A percentile compares a stretch with the other conserved stretches of the same genome.
Evolutionary conservation across 2,113 vertebrate genomes (phyloP).

Genomic region (Thermophis baileyi): DNA sequence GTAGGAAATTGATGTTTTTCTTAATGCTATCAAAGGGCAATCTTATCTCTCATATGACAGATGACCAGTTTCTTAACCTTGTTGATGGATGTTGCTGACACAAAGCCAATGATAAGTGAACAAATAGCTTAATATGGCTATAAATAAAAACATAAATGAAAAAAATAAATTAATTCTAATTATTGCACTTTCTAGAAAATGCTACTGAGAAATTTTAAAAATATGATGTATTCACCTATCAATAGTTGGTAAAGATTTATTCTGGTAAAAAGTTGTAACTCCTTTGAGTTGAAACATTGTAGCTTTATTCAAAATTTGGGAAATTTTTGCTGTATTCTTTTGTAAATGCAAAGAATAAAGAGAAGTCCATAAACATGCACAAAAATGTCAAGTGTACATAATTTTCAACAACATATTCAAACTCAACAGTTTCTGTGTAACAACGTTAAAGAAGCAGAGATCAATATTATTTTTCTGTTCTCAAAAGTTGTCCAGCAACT

Average conservation of each 20-base stretch:
- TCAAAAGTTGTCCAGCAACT: neutral
- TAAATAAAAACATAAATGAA: neutral
- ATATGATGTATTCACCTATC: neutral
- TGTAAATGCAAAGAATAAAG: neutral
- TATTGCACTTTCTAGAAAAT: neutral
- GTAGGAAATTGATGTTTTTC: neutral
- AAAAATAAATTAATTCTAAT: neutral
- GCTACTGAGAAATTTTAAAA: neutral
- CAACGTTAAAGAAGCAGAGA: neutral
- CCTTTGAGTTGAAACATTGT: neutral
- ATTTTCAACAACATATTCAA: neutral
- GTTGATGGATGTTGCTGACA: neutral
- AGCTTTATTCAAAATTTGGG: neutral
- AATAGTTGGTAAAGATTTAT: neutral
- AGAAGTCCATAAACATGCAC: neutral
- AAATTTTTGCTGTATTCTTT: neutral
- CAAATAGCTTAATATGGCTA: neutral
- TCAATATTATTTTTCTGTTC: neutral
- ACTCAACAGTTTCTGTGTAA: neutral
- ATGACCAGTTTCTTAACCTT: neutral
- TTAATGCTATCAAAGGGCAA: neutral
- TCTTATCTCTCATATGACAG: neutral
- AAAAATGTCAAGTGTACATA: neutral
- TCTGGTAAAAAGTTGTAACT: neutral
- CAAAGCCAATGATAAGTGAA: neutral